Conservation (phyloP, 2,113 vertebrate genomes). For the Hepsetus odoe region DNA sequence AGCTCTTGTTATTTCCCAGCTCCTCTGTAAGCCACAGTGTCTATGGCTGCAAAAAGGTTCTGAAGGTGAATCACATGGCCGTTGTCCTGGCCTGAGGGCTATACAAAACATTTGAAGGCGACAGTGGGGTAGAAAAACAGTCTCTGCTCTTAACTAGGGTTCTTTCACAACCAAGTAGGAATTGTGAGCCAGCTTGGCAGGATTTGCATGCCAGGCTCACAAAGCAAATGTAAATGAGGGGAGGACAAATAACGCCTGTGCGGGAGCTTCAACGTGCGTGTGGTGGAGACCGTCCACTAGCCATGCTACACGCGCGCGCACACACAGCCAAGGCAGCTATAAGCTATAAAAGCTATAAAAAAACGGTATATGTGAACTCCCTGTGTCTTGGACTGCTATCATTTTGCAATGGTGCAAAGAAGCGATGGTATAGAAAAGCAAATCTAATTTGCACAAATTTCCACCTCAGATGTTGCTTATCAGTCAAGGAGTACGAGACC, state of each 20-base stretch:
- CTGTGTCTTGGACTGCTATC: too few relatives aligned
- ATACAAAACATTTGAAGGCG: conserved; percentile 30
- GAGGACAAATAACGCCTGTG: conserved; percentile 40
- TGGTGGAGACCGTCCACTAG: conserved; percentile 7
- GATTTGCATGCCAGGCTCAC: conserved; percentile 43
- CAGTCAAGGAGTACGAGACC: too few relatives aligned
- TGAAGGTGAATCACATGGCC: conserved; percentile 21
- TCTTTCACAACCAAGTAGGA: conserved; percentile 20
- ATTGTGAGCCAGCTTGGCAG: conserved; percentile 63
- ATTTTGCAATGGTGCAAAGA: too few relatives aligned
- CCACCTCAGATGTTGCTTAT: too few relatives aligned
- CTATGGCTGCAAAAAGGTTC: conserved; percentile 21
- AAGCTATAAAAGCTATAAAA: neutral
- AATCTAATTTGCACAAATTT: too few relatives aligned
- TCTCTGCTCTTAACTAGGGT: conserved; percentile 22
- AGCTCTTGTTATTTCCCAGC: conserved; percentile 11
- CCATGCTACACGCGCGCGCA: neutral
- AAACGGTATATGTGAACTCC: too few relatives aligned
- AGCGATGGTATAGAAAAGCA: too few relatives aligned
- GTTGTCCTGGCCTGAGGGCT: conserved; percentile 8
- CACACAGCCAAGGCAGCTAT: neutral
- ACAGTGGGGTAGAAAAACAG: conserved; percentile 19
- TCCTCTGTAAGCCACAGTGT: conserved; percentile 16
- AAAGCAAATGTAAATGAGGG: conserved; percentile 54
- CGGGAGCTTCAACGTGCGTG: conserved; percentile 10